A percentile compares a stretch with the other conserved stretches of the same genome.
Evolutionary conservation across 2,113 vertebrate genomes (phyloP).

Genomic region (Bolborhynchus lineola): DNA sequence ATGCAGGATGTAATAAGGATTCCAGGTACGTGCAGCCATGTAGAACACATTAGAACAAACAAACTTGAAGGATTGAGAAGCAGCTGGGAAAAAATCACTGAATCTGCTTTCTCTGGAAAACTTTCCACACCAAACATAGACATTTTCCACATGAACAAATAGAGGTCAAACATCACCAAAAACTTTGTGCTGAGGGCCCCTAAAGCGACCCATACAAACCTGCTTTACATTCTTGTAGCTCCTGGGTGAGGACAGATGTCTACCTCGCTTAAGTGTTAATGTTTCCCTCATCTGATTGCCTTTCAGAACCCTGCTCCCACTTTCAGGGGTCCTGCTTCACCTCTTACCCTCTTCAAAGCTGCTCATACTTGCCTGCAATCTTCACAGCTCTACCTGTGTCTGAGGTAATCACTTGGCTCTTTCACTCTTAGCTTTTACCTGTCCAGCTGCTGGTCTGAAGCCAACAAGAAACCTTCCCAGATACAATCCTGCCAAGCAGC

Average conservation of each 20-base stretch:
- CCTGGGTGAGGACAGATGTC: neutral
- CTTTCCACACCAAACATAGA: neutral
- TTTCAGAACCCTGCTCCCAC: neutral
- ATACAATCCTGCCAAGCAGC: neutral
- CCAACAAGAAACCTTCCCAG: neutral
- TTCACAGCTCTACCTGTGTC: neutral
- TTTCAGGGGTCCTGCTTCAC: neutral
- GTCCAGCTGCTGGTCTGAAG: neutral
- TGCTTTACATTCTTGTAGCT: constrained; percentile 8
- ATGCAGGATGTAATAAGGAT: neutral
- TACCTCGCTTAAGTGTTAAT: constrained; percentile 9
- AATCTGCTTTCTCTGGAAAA: neutral
- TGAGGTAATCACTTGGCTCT: neutral
- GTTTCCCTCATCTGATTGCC: neutral
- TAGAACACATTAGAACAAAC: neutral
- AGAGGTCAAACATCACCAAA: neutral
- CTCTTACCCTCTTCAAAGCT: neutral
- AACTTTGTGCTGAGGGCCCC: neutral
- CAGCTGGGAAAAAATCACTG: neutral
- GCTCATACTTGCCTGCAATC: neutral
- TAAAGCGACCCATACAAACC: neutral
- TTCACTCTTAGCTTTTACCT: neutral
- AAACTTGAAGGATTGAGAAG: neutral
- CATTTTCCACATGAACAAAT: neutral
- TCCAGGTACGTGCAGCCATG: neutral